phyloP scores from a whole-genome alignment of 2,113 vertebrate species.

The Verasper variegatus region DNA sequence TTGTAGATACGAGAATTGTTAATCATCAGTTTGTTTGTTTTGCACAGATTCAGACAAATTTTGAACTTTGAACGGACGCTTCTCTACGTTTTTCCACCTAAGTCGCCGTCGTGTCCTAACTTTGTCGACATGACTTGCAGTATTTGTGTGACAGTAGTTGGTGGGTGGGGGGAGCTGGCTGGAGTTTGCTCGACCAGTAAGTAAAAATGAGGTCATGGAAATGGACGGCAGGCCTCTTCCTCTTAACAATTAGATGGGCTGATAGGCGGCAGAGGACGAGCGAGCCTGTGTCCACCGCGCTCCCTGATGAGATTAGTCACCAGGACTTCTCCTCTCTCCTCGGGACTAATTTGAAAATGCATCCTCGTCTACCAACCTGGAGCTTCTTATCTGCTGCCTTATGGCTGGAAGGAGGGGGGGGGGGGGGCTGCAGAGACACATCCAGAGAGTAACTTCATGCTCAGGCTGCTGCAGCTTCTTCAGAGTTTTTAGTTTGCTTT shows the following conservation, averaged over 20 bases:
- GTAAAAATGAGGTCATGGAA: constrained; percentile 64
- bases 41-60: too few species aligned
- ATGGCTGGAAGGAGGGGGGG: constrained; percentile 23
- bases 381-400: constrained; percentile 52
- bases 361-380: constrained; percentile 56
- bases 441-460: background rate
- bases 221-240: constrained; percentile 53
- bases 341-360: constrained; percentile 65
- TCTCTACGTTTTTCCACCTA: too few species aligned
- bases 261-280: constrained; percentile 60
- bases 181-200: background rate
- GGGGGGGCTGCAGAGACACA: too few species aligned
- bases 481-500: background rate
- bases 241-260: constrained; percentile 60
- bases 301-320: constrained; percentile 66
- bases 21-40: too few species aligned
- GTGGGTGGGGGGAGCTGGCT: background rate
- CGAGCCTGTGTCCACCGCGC: constrained; percentile 35
- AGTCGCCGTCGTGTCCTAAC: background rate
- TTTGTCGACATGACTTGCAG: background rate
- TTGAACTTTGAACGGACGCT: too few species aligned
- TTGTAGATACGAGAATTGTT: too few species aligned
- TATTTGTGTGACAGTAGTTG: background rate
- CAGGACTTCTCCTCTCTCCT: constrained; percentile 62
- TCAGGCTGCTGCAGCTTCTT: background rate